A percentile compares a stretch with the other conserved stretches of the same genome.
phyloP scores from a whole-genome alignment of 2,113 vertebrate species.

The Megalops atlanticus region DNA sequence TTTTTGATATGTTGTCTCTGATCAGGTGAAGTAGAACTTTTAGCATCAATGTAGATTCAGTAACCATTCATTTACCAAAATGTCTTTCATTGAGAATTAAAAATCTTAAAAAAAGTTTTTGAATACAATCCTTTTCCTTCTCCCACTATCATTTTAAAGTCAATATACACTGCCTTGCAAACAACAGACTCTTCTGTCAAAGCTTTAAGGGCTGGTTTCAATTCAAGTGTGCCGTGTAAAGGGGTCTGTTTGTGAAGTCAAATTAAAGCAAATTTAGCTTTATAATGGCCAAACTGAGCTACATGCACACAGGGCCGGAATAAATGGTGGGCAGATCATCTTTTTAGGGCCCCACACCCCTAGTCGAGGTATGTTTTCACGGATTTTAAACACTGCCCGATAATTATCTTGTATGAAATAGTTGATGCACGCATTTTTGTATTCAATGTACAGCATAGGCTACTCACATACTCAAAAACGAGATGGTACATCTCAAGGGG shows the following conservation, averaged over 20 bases:
- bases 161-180: constrained; percentile 62
- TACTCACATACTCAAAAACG: too few species aligned
- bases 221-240: constrained; percentile 47
- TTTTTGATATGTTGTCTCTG: constrained; percentile 46
- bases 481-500: too few species aligned
- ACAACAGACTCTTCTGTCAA: constrained; percentile 56
- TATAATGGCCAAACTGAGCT: constrained; percentile 30
- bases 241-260: constrained; percentile 41
- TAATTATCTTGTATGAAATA: too few species aligned
- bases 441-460: too few species aligned
- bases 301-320: too few species aligned
- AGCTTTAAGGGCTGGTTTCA: constrained; percentile 63
- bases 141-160: constrained; percentile 50
- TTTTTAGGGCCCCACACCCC: too few species aligned
- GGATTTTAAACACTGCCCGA: too few species aligned
- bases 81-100: constrained; percentile 55
- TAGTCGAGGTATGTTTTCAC: too few species aligned
- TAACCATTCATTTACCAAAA: constrained; percentile 73
- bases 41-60: constrained; percentile 60
- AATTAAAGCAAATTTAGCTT: constrained; percentile 8
- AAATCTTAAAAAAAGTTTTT: constrained; percentile 32
- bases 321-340: too few species aligned
- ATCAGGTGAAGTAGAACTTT: constrained; percentile 47
- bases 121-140: constrained; percentile 46
- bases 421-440: too few species aligned